A percentile compares a stretch with the other conserved stretches of the same genome.
Evolutionary conservation across 2,888 invertebrate species (phyloP).

Genomic region (Hoplodrina ambigua): DNA sequence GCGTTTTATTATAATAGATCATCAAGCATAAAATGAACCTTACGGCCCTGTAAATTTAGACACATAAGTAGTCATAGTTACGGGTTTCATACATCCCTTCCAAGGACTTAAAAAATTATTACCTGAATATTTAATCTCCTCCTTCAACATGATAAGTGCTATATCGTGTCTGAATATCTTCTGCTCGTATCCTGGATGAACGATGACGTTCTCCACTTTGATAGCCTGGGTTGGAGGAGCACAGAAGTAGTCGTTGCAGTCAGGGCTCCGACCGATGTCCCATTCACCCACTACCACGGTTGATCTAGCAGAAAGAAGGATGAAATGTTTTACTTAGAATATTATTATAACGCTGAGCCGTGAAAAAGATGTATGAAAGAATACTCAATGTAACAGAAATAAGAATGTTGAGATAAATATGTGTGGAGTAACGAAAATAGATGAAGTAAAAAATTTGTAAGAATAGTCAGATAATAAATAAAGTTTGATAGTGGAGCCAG

Average conservation of each 20-base stretch:
- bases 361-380: too few relatives aligned
- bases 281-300: constrained; percentile 94
- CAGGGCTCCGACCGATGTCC: constrained; percentile 93
- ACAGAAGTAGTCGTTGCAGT: constrained; percentile 94
- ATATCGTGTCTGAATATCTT: constrained; percentile 93
- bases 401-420: too few relatives aligned
- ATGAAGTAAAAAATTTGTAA: too few relatives aligned
- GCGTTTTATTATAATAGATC: background rate
- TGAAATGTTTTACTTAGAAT: background rate
- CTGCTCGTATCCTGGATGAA: constrained; percentile 94
- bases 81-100: too few relatives aligned
- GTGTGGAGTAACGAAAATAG: background rate
- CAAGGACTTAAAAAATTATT: constrained; percentile 15
- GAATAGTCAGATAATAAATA: too few relatives aligned
- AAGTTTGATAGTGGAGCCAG: background rate
- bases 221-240: constrained; percentile 93
- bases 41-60: background rate
- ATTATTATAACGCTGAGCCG: too few relatives aligned
- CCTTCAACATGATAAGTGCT: constrained; percentile 93
- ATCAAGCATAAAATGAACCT: background rate
- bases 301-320: constrained; percentile 85
- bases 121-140: constrained; percentile 90
- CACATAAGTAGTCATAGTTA: background rate
- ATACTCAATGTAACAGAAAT: too few relatives aligned
- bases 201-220: constrained; percentile 93